Conservation (phyloP, 2,888 invertebrate species). For the Hirtodrosophila alboralis region DNA sequence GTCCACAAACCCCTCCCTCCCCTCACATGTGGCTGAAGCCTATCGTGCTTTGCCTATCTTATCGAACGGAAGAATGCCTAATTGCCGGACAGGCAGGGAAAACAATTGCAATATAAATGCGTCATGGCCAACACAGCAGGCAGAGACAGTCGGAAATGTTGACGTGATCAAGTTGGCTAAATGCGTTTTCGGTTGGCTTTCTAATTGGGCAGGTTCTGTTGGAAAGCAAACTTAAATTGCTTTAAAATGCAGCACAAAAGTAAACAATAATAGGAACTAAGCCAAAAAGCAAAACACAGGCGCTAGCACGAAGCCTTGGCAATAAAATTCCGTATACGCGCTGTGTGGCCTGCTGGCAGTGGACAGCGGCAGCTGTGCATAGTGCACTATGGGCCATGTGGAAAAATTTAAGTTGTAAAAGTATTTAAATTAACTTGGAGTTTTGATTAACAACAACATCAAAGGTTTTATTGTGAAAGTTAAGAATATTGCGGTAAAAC, state of each 20-base stretch:
- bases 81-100: constrained; percentile 50
- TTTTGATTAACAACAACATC: too few species aligned
- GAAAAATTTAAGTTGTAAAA: too few species aligned
- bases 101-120: constrained; percentile 53
- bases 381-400: too few species aligned
- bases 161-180: constrained; percentile 22
- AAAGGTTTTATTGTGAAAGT: too few species aligned
- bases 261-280: constrained; percentile 59
- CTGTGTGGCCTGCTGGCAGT: constrained; percentile 25
- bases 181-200: constrained; percentile 18
- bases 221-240: constrained; percentile 48
- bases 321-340: constrained; percentile 69
- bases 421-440: too few species aligned
- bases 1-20: constrained; percentile 5
- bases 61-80: constrained; percentile 64
- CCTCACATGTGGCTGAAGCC: not conserved
- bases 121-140: constrained; percentile 43
- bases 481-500: too few species aligned
- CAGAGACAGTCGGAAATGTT: constrained; percentile 6
- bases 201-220: constrained; percentile 52
- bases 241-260: constrained; percentile 54
- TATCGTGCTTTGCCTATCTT: constrained; percentile 50
- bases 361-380: constrained; percentile 14
- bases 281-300: constrained; percentile 25
- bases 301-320: constrained; percentile 43